Conservation (phyloP, 2,113 vertebrate species). For the Gopherus flavomarginatus region DNA sequence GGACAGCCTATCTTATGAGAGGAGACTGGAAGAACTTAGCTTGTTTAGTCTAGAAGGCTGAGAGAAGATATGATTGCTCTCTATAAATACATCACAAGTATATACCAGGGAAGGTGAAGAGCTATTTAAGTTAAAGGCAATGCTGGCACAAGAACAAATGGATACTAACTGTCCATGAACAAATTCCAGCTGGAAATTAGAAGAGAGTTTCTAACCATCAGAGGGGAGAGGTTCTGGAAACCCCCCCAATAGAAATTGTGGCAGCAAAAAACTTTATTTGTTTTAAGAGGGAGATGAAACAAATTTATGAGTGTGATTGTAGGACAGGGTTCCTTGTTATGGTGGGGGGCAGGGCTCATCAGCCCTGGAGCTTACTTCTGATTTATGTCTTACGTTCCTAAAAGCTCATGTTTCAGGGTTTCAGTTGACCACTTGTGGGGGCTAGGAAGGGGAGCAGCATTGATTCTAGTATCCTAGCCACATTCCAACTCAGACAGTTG, state of each 20-base stretch:
- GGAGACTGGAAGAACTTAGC: not conserved
- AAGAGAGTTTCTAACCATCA: not conserved
- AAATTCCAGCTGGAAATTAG: not conserved
- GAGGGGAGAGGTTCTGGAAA: not conserved
- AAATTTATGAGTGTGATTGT: not conserved
- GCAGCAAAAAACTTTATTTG: not conserved
- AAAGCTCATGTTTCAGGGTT: not conserved
- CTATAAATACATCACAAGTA: not conserved
- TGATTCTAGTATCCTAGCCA: fast-evolving
- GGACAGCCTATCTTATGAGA: not conserved
- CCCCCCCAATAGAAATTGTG: not conserved
- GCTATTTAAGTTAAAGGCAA: not conserved
- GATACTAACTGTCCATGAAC: not conserved
- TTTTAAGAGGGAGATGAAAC: not conserved
- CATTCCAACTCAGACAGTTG: not conserved
- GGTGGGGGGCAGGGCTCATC: not conserved
- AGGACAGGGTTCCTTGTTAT: not conserved
- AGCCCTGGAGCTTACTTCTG: not conserved
- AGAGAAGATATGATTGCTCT: not conserved
- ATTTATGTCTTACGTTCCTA: not conserved
- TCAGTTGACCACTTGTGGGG: not conserved
- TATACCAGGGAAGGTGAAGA: not conserved
- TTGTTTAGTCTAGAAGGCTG: not conserved
- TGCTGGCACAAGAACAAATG: not conserved
- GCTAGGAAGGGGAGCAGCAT: not conserved